Base-by-base conservation (phyloP, 2,113 vertebrate species). In the Beaufortia kweichowensis region DNA sequence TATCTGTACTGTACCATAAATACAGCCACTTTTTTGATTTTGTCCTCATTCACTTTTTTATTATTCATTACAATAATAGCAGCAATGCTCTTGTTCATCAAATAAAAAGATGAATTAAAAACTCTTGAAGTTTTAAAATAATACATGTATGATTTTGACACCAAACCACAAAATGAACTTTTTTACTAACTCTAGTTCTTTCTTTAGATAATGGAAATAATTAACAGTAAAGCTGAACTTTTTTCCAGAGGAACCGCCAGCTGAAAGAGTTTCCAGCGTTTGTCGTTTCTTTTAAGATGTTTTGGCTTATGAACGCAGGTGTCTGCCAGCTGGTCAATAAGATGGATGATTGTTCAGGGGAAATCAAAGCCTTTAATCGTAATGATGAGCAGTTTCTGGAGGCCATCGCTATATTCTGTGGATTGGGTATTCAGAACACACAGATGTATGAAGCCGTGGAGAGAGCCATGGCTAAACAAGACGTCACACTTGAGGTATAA, bases 381-480 rank as follows among this genome's bases (percentile, higher is more conserved):
- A 98, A 98, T 2, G 97, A 99, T 10, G 96, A 98, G 57, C 95
- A 99, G 88, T 99, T 99, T 88, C 86, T 99, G 82, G 97, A 98
- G 89, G 97, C 97, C 0, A 98, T 99, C 5, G 96, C 95, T 79
- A 95, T 99, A 87, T 99, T 98, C 84, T 98, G 97, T 43, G 97
- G 97, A 31, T 89, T 99, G 46, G 97, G 95, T 33, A 98, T 99
- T 81, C 97, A 97, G 91, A 99, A 99, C 84, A 98, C 97, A 0
- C 97, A 98, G 91, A 99, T 98, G 97, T 99, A 98, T 0, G 97
- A 99, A 81, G 93, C 94, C 0, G 96, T 99, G 86, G 96, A 98
- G 85, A 89, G 95, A 84, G 96, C 95, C 81, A 98, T 98, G 96
- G 97, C 96, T 81, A 98, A 99, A 84, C 97, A 99, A 76, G 95